Conservation (phyloP, 2,888 invertebrate species). For the Habroteleia sp. region DNA sequence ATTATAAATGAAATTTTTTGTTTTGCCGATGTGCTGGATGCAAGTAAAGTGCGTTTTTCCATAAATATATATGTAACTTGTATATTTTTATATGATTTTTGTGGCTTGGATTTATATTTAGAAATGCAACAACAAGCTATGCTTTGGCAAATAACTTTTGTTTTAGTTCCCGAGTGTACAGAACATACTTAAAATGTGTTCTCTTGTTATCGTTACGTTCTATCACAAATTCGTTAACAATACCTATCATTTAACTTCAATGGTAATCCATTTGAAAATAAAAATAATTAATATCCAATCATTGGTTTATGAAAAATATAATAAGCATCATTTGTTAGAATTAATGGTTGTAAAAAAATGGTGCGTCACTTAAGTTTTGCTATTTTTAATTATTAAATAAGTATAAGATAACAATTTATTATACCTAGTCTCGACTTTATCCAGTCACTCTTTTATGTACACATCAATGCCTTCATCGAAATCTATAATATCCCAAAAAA, state of each 20-base stretch:
- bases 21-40: conserved; percentile 37
- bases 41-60: conserved; percentile 18
- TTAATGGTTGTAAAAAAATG: conserved; percentile 33
- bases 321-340: conserved; percentile 18
- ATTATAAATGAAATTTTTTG: conserved; percentile 13
- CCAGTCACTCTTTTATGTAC: conserved; percentile 71
- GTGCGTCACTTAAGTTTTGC: too few species aligned
- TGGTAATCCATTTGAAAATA: conserved; percentile 19
- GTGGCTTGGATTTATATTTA: conserved; percentile 15
- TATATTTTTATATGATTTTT: conserved; percentile 1
- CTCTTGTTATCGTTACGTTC: conserved; percentile 10
- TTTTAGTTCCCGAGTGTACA: conserved; percentile 13
- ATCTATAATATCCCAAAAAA: conserved; percentile 47
- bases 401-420: conserved; percentile 66
- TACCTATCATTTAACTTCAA: conserved; percentile 29
- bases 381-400: conserved; percentile 50
- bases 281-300: too few species aligned
- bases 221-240: conserved; percentile 41
- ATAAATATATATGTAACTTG: conserved; percentile 9
- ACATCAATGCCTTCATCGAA: conserved; percentile 64
- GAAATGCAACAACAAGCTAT: conserved; percentile 16
- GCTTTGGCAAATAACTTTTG: conserved; percentile 49
- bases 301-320: too few species aligned
- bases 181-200: conserved; percentile 8
- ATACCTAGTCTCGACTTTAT: conserved; percentile 71